Evolutionary conservation across 2,113 vertebrate genomes (phyloP).

Genomic region (Cyanistes caeruleus): DNA sequence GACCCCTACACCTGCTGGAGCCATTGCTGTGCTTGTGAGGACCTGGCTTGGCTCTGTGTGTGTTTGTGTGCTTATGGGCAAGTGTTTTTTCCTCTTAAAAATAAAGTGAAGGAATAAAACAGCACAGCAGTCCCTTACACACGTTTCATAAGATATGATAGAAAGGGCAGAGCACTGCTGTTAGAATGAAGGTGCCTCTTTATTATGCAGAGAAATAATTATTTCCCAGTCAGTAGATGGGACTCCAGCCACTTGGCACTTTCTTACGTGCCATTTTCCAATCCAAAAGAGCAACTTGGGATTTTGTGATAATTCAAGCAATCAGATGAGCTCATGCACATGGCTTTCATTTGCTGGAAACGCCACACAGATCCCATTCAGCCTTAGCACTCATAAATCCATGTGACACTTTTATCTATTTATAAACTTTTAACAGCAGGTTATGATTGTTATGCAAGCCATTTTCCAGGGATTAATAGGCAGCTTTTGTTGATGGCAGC

Average conservation of each 20-base stretch:
- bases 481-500: slow-evolving; percentile 33
- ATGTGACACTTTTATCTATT: slow-evolving; percentile 64
- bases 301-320: slow-evolving; percentile 63
- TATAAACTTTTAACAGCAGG: slow-evolving; percentile 64
- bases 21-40: background rate
- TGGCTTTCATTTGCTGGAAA: slow-evolving; percentile 48
- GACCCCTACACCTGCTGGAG: background rate
- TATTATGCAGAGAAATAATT: slow-evolving; percentile 37
- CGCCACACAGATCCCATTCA: slow-evolving; percentile 23
- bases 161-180: background rate
- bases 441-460: slow-evolving; percentile 59
- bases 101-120: background rate
- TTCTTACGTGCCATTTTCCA: slow-evolving; percentile 9
- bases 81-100: background rate
- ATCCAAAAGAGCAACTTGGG: slow-evolving; percentile 55
- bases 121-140: background rate
- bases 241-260: slow-evolving; percentile 56
- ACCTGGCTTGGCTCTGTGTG: background rate
- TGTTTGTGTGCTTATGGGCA: accelerated
- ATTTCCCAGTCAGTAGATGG: slow-evolving; percentile 56
- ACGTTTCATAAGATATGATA: background rate
- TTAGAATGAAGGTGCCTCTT: slow-evolving; percentile 19
- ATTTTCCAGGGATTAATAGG: slow-evolving; percentile 53
- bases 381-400: slow-evolving; percentile 38
- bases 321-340: slow-evolving; percentile 55